These are phyloP conservation scores for Spatulosminthurus flaviceps DNA, from an alignment of 2,888 invertebrate species.

Conservation along the genomic window DNA sequence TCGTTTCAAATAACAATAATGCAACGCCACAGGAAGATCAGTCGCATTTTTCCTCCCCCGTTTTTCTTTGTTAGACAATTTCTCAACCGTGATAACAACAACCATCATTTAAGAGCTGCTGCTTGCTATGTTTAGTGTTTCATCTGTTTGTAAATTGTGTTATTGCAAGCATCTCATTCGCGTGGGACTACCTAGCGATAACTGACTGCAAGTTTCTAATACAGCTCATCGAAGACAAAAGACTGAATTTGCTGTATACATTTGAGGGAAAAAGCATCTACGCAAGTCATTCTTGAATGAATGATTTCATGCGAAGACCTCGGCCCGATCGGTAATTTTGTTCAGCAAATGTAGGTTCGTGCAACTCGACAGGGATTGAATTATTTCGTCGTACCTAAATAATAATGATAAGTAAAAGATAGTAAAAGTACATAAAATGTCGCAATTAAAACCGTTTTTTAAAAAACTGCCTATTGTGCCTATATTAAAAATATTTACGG, in stretches of 20 bases:
- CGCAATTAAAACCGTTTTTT: not conserved
- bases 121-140: not conserved
- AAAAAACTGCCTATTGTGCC: not conserved
- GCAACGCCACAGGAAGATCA: constrained; percentile 45
- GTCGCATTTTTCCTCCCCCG: constrained; percentile 10
- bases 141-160: not conserved
- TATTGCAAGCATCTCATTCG: not conserved
- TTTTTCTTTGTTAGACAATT: not conserved
- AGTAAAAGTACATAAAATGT: constrained; percentile 10
- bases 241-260: too few species aligned
- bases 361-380: not conserved
- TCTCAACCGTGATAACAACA: constrained; percentile 1
- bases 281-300: not conserved
- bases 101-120: not conserved
- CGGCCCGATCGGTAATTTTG: not conserved
- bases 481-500: constrained; percentile 3
- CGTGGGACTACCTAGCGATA: too few species aligned
- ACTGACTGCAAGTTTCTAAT: too few species aligned
- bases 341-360: constrained; percentile 14
- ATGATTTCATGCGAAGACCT: not conserved
- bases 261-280: not conserved
- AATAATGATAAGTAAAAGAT: not conserved
- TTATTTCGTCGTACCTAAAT: not conserved
- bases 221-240: too few species aligned
- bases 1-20: constrained; percentile 40